Conservation (phyloP, 2,113 vertebrate species). For the Cyanoramphus novaezelandiae region DNA sequence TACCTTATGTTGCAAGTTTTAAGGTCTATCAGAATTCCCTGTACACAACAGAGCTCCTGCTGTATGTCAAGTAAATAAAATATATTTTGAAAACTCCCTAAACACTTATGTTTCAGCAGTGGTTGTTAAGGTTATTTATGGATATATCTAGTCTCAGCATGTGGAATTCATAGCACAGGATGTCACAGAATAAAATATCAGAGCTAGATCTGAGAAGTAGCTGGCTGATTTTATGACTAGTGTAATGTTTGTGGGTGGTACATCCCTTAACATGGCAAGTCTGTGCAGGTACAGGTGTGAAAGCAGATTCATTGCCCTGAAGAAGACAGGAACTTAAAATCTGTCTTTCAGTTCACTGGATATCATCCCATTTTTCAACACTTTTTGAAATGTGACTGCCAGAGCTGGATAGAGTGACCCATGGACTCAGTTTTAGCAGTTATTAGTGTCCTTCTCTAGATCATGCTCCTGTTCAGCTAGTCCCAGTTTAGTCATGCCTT, state of each 20-base stretch:
- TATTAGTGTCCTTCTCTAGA: neutral
- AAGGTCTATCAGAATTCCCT: neutral
- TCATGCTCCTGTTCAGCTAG: neutral
- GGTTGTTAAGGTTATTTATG: slow-evolving; percentile 40
- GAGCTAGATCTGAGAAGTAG: slow-evolving; percentile 28
- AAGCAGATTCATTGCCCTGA: neutral
- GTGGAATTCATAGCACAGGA: slow-evolving; percentile 22
- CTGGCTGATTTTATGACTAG: slow-evolving; percentile 12
- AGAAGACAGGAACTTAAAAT: neutral
- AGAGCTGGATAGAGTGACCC: neutral
- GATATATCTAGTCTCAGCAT: neutral
- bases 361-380: neutral
- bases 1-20: neutral
- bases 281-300: neutral
- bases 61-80: neutral
- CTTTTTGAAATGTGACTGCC: neutral
- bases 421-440: neutral
- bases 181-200: slow-evolving; percentile 8
- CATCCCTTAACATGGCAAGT: neutral
- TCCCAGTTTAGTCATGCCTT: neutral
- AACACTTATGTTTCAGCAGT: slow-evolving; percentile 4
- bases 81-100: slow-evolving; percentile 35
- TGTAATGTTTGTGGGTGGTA: slow-evolving; percentile 3
- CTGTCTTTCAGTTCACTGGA: neutral
- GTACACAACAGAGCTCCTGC: neutral